phyloP scores from a whole-genome alignment of 2,888 invertebrate species.

The Poecilobothrus nobilitatus region DNA sequence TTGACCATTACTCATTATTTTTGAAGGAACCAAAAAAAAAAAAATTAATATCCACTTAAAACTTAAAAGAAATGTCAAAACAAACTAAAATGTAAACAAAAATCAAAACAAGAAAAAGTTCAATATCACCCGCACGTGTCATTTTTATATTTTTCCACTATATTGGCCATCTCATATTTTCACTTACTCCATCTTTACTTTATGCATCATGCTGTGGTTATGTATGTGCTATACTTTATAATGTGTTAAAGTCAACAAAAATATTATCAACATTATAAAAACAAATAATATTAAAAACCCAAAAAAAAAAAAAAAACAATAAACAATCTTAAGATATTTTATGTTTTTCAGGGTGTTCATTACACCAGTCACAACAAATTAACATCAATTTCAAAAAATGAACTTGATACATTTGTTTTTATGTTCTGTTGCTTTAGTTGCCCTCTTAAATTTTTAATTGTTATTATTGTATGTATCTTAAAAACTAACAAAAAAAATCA shows the following conservation, averaged over 20 bases:
- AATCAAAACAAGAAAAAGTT: neutral
- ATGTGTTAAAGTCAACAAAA: neutral
- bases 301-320: neutral
- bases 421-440: neutral
- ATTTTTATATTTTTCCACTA: neutral
- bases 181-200: too few relatives aligned
- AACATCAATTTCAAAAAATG: neutral
- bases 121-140: conserved; percentile 1
- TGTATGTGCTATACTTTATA: neutral
- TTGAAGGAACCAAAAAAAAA: too few relatives aligned
- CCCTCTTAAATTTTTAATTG: too few relatives aligned
- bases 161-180: too few relatives aligned
- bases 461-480: too few relatives aligned
- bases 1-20: too few relatives aligned
- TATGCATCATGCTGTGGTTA: too few relatives aligned
- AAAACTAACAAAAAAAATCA: too few relatives aligned
- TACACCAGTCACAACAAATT: conserved; percentile 9
- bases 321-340: conserved; percentile 10
- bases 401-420: neutral
- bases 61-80: neutral
- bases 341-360: conserved; percentile 9
- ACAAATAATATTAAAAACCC: too few relatives aligned
- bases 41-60: too few relatives aligned
- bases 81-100: neutral
- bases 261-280: neutral